These are phyloP conservation scores for Peribatodes rhomboidaria DNA, from an alignment of 2,888 invertebrate genomes.

Conservation along the genomic window DNA sequence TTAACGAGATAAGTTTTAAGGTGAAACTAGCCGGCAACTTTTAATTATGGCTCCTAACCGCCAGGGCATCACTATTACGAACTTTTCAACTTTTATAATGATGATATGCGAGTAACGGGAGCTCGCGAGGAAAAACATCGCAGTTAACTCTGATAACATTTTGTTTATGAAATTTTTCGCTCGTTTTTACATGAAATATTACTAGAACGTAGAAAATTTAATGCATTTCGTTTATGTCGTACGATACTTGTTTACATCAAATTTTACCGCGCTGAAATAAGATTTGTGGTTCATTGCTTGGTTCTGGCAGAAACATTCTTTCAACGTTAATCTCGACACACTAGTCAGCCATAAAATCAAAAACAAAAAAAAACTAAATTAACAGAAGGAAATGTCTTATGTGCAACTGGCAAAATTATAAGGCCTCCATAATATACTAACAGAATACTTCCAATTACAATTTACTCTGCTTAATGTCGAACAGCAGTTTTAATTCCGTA, in stretches of 20 bases:
- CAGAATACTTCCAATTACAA: no score
- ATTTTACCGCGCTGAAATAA: not conserved
- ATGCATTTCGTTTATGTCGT: slow-evolving; percentile 4
- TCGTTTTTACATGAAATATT: slow-evolving; percentile 23
- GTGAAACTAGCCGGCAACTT: slow-evolving; percentile 79
- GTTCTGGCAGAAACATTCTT: not conserved
- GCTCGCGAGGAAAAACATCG: slow-evolving; percentile 52
- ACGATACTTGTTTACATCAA: not conserved
- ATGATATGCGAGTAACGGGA: slow-evolving; percentile 63
- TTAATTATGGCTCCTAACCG: slow-evolving; percentile 77
- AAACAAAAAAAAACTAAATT: not conserved
- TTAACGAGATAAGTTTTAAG: slow-evolving; percentile 80
- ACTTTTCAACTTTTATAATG: slow-evolving; percentile 68
- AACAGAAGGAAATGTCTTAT: not conserved
- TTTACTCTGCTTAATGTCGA: not conserved
- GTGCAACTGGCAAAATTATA: no score
- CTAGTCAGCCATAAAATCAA: not conserved
- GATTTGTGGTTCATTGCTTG: not conserved
- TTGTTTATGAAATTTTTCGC: slow-evolving; percentile 35
- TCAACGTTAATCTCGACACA: no score
- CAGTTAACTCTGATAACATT: slow-evolving; percentile 35
- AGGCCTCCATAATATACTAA: no score
- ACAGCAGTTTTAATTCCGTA: no score
- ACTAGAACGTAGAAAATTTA: slow-evolving; percentile 10
- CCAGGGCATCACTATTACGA: slow-evolving; percentile 63